Evolutionary conservation across 2,797 vertebrate genomes (phyloP), one percentile per base, ranked within the genome.

Genomic region (Oreonectes daqikongensis): DNA sequence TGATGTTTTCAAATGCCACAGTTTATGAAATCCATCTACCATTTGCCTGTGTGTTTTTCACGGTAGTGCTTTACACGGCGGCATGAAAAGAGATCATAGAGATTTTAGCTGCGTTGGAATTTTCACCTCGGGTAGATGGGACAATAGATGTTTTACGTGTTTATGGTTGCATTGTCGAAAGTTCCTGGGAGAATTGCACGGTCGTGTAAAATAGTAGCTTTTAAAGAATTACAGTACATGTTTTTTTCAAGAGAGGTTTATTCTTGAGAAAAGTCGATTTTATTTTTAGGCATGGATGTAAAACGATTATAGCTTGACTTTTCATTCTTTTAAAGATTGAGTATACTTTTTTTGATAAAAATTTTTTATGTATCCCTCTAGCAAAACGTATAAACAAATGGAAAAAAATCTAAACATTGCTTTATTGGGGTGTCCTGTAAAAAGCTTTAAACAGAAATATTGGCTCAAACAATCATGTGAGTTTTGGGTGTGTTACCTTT

Each of bases 201-300:
- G 24, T 66, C 18, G 22, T 7, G 35, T 30, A 30, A n/a, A 46
- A 20, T 5, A 17, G n/a, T 2, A 2, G 9, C 40, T 32, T 67
- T 59, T 48, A 59, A 46, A 46, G 9, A 67, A 66, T 44, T 50
- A 44, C 42, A 44, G 5, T 66, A 24, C 42, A 15, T n/a, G 46
- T 17, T 59, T 15, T 26, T 59, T 15, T 28, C 12, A 3, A 55
- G 11, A 57, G 10, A 57, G 9, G 72, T 57, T 38, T 53, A 30
- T 68, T 18, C 26, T 75, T 68, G 18, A 12, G 64, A 18, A n/a
- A 75, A 66, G 65, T 32, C 44, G 26, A 7, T 44, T 67, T 65
- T 28, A 7, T 30, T 65, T 42, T 65, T 65, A 53, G 50, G 4
- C 26, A 35, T 24, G 15, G 22, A 53, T 65, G 71, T 12, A 38